Evolutionary conservation across 2,113 vertebrate genomes (phyloP).

Genomic region (Phaethornis superciliosus): DNA sequence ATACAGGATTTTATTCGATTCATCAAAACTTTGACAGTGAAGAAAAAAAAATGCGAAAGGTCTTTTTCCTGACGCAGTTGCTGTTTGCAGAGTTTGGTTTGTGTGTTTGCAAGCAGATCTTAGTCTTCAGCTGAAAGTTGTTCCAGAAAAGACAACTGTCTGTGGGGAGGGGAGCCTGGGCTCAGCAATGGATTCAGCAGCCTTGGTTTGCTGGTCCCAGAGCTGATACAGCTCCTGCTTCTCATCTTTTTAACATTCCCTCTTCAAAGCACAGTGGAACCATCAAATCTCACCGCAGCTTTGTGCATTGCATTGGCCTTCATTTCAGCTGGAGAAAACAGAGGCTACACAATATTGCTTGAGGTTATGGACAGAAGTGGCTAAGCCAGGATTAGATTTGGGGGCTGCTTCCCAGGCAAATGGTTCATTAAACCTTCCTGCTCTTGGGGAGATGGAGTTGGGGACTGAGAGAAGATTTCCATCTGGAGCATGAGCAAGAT

Average conservation of each 20-base stretch:
- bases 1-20: background rate
- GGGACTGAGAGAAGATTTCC: background rate
- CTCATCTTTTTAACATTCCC: conserved; percentile 12
- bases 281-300: background rate
- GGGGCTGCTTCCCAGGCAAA: background rate
- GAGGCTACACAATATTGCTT: background rate
- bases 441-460: background rate
- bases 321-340: background rate
- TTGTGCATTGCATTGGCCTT: background rate
- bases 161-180: conserved; percentile 39
- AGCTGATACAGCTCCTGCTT: background rate
- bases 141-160: conserved; percentile 65
- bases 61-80: background rate
- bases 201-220: conserved; percentile 16
- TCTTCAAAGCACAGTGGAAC: conserved; percentile 7
- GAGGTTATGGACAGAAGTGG: background rate
- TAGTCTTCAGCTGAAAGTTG: conserved; percentile 56
- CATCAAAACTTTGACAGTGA: conserved; percentile 15
- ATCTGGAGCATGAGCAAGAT: background rate
- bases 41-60: background rate
- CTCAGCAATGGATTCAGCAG: conserved; percentile 44
- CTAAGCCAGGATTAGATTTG: conserved; percentile 15
- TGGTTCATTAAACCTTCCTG: background rate
- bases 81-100: conserved; percentile 45
- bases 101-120: conserved; percentile 58